A percentile compares a stretch with the other conserved stretches of the same genome.
Evolutionary conservation across 2,113 vertebrate genomes (phyloP).

Genomic region (Falco punctatus): DNA sequence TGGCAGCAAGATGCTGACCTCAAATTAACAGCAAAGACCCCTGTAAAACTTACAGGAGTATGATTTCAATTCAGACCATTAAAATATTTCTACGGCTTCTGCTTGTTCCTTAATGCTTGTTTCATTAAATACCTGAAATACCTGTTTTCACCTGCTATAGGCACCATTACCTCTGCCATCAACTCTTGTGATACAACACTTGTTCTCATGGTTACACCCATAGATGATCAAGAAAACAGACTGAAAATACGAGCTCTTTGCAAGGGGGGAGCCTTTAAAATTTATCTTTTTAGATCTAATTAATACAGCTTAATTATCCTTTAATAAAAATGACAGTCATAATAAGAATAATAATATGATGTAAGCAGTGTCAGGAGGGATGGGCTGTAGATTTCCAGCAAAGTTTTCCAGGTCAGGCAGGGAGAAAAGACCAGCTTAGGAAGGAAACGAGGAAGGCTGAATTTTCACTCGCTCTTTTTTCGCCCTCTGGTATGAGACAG

Average conservation of each 20-base stretch:
- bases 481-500: not conserved
- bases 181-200: not conserved
- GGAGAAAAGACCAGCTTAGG: not conserved
- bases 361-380: not conserved
- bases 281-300: not conserved
- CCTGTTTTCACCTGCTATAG: not conserved
- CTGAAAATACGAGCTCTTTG: not conserved
- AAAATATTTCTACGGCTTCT: not conserved
- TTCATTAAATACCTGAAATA: not conserved
- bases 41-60: not conserved
- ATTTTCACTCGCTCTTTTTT: not conserved
- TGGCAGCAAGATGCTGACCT: not conserved
- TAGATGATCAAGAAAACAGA: not conserved
- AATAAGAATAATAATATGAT: not conserved
- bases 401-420: not conserved
- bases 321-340: not conserved
- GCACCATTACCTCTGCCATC: not conserved
- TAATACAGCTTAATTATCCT: not conserved
- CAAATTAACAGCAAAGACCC: not conserved
- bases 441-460: not conserved
- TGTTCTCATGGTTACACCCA: not conserved
- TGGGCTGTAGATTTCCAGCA: not conserved
- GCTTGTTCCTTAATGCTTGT: not conserved
- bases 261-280: not conserved
- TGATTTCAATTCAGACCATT: not conserved